phyloP scores from a whole-genome alignment of 2,113 vertebrate species.

The Cyprinodon variegatus region DNA sequence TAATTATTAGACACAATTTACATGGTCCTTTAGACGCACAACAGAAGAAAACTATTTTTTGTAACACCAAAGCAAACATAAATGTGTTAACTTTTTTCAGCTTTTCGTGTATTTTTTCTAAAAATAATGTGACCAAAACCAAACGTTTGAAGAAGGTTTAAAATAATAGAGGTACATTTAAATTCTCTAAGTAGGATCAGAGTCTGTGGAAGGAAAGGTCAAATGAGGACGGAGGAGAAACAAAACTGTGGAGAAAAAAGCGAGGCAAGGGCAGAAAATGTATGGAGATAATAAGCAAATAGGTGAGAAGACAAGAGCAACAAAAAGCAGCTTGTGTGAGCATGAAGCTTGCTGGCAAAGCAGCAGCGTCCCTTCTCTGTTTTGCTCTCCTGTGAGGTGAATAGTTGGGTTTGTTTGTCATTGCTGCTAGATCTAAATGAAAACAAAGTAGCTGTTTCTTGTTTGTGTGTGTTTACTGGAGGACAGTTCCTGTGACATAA shows the following conservation, averaged over 20 bases:
- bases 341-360: conserved; percentile 54
- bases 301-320: conserved; percentile 46
- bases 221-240: conserved; percentile 16
- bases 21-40: no score
- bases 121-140: no score
- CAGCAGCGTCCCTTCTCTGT: conserved; percentile 51
- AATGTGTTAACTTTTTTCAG: no score
- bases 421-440: conserved; percentile 57
- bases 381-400: conserved; percentile 40
- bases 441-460: conserved; percentile 57
- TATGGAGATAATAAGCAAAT: conserved; percentile 51
- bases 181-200: not conserved
- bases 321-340: conserved; percentile 55
- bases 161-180: not conserved
- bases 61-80: not conserved
- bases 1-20: no score
- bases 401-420: conserved; percentile 64
- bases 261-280: conserved; percentile 34
- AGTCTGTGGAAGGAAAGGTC: not conserved
- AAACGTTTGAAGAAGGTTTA: no score
- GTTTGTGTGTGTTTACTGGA: conserved; percentile 36
- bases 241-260: not conserved
- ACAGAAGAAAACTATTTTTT: no score
- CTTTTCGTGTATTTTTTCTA: not conserved
- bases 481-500: conserved; percentile 42